Percentiles rank a stretch among this genome's conserved stretches.
Conservation (phyloP, 2,888 invertebrate species). For the Scelioninae gen. 2 region DNA sequence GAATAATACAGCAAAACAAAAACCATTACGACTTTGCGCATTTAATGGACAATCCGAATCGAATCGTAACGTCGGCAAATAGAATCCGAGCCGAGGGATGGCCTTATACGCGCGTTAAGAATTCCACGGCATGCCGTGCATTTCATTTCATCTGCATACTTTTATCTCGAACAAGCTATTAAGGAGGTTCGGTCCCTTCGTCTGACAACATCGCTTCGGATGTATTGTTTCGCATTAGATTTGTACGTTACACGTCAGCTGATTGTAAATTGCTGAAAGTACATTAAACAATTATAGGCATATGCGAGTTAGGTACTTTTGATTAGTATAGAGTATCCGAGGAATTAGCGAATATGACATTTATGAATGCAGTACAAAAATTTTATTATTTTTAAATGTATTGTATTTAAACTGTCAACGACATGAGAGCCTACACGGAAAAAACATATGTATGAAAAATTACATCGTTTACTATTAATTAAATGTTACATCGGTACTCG, state of each 20-base stretch:
- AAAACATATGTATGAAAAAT: too few species aligned
- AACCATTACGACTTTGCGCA: conserved; percentile 44
- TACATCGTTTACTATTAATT: too few species aligned
- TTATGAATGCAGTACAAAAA: too few species aligned
- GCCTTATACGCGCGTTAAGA: conserved; percentile 47
- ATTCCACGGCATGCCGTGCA: conserved; percentile 20
- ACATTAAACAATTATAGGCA: too few species aligned
- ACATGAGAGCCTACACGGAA: too few species aligned
- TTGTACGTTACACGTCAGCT: conserved; percentile 20
- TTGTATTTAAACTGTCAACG: too few species aligned
- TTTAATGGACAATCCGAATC: conserved; percentile 48
- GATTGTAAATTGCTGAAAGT: conserved; percentile 3
- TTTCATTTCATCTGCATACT: conserved; percentile 42
- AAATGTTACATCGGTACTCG: too few species aligned
- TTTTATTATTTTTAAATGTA: too few species aligned
- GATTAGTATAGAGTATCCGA: too few species aligned
- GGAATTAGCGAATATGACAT: too few species aligned
- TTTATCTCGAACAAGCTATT: conserved; percentile 18
- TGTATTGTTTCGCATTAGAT: conserved; percentile 23
- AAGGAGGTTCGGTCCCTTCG: conserved; percentile 4
- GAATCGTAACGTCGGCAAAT: conserved; percentile 34
- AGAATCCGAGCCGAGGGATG: conserved; percentile 29
- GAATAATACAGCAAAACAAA: conserved; percentile 71
- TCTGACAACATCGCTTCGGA: conserved; percentile 11
- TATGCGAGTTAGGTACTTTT: too few species aligned